phyloP scores from a whole-genome alignment of 2,113 vertebrate genomes.

The Hyaena hyaena region DNA sequence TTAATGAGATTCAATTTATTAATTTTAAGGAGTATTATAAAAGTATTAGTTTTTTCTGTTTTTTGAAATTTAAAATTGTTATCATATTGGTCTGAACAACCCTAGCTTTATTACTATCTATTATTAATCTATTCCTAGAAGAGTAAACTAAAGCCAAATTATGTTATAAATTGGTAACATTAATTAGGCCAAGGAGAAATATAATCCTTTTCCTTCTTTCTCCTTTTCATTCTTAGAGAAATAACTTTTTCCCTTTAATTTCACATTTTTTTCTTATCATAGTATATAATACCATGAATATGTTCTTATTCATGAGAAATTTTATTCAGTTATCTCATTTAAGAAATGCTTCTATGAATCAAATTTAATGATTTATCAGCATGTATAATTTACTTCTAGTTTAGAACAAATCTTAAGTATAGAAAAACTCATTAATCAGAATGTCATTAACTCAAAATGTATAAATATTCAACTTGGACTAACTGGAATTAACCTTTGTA shows the following conservation, averaged over 20 bases:
- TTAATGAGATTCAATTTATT: conserved; percentile 26
- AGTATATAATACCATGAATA: not conserved
- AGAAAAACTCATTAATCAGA: conserved; percentile 41
- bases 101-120: conserved; percentile 17
- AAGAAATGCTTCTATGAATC: conserved; percentile 33
- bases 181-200: not conserved
- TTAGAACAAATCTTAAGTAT: conserved; percentile 40
- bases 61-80: not conserved
- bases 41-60: not conserved
- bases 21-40: not conserved
- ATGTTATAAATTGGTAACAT: conserved; percentile 1
- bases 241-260: conserved; percentile 26
- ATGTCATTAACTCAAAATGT: conserved; percentile 42
- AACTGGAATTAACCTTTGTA: conserved; percentile 25
- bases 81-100: not conserved
- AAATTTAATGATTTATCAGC: conserved; percentile 23
- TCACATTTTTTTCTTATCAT: not conserved
- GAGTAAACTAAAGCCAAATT: conserved; percentile 11
- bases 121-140: not conserved
- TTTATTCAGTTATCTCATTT: conserved; percentile 28
- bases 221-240: not conserved
- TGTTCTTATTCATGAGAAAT: conserved; percentile 2
- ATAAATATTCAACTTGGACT: conserved; percentile 31
- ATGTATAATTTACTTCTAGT: conserved; percentile 27
- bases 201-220: not conserved